Conservation (phyloP, 2,888 invertebrate species). For the Dicranocentrus wangi region DNA sequence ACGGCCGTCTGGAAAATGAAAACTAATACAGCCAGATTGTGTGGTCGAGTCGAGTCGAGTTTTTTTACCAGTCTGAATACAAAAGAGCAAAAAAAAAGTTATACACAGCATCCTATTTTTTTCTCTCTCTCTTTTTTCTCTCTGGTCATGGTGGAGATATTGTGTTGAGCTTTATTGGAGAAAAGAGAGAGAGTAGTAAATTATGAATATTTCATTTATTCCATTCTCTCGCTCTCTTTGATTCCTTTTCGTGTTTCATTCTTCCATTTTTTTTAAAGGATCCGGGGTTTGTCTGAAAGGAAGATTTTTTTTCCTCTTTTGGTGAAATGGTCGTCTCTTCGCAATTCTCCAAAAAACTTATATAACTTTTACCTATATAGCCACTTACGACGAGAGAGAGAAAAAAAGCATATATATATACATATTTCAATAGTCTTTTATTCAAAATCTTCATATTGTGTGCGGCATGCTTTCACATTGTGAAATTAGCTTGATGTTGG, state of each 20-base stretch:
- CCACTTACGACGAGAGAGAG: too few relatives aligned
- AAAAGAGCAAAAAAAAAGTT: background rate
- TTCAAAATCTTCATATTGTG: too few relatives aligned
- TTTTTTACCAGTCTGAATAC: background rate
- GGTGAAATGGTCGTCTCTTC: too few relatives aligned
- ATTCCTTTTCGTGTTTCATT: background rate
- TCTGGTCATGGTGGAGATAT: background rate
- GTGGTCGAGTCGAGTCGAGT: background rate
- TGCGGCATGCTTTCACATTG: too few relatives aligned
- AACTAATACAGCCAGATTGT: background rate
- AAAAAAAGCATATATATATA: too few relatives aligned
- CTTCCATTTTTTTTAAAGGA: background rate
- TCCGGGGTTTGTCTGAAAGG: background rate
- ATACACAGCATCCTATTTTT: background rate
- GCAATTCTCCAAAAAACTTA: too few relatives aligned
- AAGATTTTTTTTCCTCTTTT: too few relatives aligned
- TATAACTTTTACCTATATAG: too few relatives aligned
- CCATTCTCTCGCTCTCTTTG: constrained; percentile 24
- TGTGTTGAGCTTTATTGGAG: constrained; percentile 9
- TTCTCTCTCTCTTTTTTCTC: constrained; percentile 12
- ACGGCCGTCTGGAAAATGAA: background rate
- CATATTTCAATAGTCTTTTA: too few relatives aligned
- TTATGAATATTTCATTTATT: constrained; percentile 60
- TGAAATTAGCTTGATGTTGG: too few relatives aligned
- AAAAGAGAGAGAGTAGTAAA: constrained; percentile 42